Evolutionary conservation across 1,140 invertebrate species (phyloP).

Genomic region (Drosophila malerkotliana): DNA sequence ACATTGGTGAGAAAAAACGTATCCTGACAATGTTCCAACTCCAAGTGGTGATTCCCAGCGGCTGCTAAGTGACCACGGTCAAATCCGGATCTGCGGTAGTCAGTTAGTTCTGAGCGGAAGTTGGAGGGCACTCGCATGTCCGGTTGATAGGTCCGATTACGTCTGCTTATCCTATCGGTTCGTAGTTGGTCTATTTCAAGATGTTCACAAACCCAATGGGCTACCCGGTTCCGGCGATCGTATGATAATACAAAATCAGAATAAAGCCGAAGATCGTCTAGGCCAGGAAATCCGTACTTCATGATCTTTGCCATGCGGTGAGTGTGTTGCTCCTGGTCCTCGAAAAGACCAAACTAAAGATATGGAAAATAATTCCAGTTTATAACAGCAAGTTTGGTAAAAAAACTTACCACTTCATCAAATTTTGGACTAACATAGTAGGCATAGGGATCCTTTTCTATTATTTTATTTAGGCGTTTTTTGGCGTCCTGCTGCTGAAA

Average conservation of each 20-base stretch:
- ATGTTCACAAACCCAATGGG: conserved; percentile 99
- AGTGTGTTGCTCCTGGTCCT: neutral
- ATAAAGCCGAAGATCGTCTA: conserved; percentile 93
- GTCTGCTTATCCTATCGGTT: conserved; percentile 85
- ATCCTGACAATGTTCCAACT: conserved; percentile 91
- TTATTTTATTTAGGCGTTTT: conserved; percentile 36
- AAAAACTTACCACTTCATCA: conserved; percentile 44
- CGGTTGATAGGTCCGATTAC: conserved; percentile 90
- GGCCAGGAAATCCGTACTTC: conserved; percentile 96
- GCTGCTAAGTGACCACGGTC: conserved; percentile 98
- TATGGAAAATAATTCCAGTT: neutral
- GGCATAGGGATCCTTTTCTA: conserved; percentile 68
- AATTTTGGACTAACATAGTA: conserved; percentile 67
- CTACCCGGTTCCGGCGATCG: conserved; percentile 93
- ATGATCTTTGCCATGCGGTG: conserved; percentile 89
- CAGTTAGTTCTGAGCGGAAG: conserved; percentile 91
- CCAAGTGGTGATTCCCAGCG: conserved; percentile 94
- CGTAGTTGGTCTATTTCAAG: conserved; percentile 85
- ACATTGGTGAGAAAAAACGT: conserved; percentile 98
- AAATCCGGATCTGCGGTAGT: conserved; percentile 96
- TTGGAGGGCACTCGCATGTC: conserved; percentile 93
- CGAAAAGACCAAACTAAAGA: conserved; percentile 51
- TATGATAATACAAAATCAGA: conserved; percentile 97
- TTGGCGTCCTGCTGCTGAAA: conserved; percentile 59
- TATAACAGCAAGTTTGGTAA: neutral